phyloP scores from a whole-genome alignment of 2,888 invertebrate genomes.

The Steinernema scapterisci region DNA sequence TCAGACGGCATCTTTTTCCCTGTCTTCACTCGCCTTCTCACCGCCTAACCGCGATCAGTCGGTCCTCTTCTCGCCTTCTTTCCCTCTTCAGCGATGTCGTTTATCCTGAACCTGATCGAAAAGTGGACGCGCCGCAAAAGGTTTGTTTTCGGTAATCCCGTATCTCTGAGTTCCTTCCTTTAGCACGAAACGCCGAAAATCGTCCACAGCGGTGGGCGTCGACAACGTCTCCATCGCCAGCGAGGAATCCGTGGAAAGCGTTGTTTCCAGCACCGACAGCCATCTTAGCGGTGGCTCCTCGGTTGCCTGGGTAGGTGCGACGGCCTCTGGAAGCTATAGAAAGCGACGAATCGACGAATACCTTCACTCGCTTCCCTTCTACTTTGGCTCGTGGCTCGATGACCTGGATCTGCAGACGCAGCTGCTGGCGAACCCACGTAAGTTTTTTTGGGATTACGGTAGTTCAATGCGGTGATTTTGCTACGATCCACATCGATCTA shows the following conservation, averaged over 20 bases:
- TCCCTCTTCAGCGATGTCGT: background rate
- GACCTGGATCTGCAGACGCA: conserved; percentile 37
- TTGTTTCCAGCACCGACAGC: background rate
- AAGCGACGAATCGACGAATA: conserved; percentile 34
- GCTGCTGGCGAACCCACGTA: conserved; percentile 26
- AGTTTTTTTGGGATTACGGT: no score
- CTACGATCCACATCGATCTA: no score
- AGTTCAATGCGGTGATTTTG: no score
- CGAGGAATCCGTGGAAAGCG: conserved; percentile 18
- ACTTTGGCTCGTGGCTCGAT: conserved; percentile 36
- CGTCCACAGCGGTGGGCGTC: background rate
- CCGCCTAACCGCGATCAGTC: background rate
- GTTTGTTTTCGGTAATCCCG: background rate
- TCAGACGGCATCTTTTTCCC: background rate
- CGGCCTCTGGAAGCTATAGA: conserved; percentile 67
- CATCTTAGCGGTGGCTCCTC: background rate
- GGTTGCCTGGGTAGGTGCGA: conserved; percentile 72
- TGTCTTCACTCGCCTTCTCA: no score
- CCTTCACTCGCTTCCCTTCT: conserved; percentile 33
- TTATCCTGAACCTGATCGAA: background rate
- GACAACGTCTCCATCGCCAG: conserved; percentile 26
- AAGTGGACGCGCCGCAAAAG: conserved; percentile 26
- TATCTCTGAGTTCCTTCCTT: background rate
- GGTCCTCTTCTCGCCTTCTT: background rate
- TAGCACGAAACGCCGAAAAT: background rate